Base-by-base conservation (phyloP, 2,797 vertebrate species). In the Tachyglossus aculeatus region DNA sequence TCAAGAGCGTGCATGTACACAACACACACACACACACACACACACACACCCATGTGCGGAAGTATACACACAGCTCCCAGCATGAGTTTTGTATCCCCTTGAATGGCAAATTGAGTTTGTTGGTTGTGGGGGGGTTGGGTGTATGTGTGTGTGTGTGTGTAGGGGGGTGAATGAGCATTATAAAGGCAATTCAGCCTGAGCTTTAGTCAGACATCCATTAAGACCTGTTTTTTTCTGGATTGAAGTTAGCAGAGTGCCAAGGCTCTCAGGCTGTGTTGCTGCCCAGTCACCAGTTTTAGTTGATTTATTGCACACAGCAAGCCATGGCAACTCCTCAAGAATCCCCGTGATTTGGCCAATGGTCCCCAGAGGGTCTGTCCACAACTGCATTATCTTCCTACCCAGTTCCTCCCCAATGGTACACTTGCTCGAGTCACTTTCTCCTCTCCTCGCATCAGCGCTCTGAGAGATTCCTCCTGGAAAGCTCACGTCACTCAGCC, bases 131-230 rank as follows among this genome's bases (percentile, higher is more conserved):
- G n/a, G n/a, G n/a, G n/a, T n/a, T n/a, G n/a, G n/a, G n/a, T n/a
- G n/a, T n/a, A 2, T 16, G 9, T 1, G 10, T 14, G 48, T 7
- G 3, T 3, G 1, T 16, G 38, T 0, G 0, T 22, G 14, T 5
- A 1, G 21, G 14, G 3, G 1, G 14, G 6, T 47, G 7, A 19
- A 9, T 16, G 7, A 16, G 15, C 6, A n/a, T n/a, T n/a, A n/a
- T n/a, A 29, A 47, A 69, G 37, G 31, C 38, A 22, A 6, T 16
- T 56, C 1, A 36, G 8, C 6, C 55, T 62, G 9, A 19, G 29
- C 7, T 75, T 47, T 50, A 33, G 61, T 21, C 65, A 65, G 27
- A 60, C 3, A 6, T 19, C 4, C 7, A 0, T 3, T 48, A 34
- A 59, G 21, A 37, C 9, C 16, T 31, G n/a, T 38, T 57, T 24